Evolutionary conservation across 2,797 vertebrate genomes (phyloP), one percentile per base, ranked within the genome.

Genomic region (Borostomias antarcticus): DNA sequence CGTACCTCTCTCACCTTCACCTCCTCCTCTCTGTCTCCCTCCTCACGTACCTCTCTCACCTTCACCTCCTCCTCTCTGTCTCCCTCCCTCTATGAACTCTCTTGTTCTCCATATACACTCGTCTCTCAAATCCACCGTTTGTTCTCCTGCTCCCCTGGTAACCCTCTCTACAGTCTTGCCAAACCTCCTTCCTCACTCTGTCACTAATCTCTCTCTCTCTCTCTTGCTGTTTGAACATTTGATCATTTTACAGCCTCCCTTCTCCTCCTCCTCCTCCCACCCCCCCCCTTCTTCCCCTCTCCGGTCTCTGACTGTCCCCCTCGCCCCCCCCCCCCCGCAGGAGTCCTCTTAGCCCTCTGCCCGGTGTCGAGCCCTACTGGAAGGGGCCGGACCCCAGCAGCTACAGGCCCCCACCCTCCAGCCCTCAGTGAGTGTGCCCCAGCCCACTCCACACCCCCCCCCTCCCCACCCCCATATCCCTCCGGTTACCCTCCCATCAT

Each of bases 351-450:
- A 90, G 85, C 77, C 83, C 89, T 79, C 82, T 92, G 80, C 87
- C 90, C 72, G 91, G 89, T 63, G 74, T 89, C 70, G 88, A 91
- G 77, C 85, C 84, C 73, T 90, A 87, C 69, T 88, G 88, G 89
- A 86, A 92, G 78, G 87, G 87, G 83, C 83, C 82, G 84, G 87
- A 88, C 68, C 64, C 77, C 75, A 86, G 81, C 84, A 88, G 86
- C 84, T 87, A 82, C 89, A 88, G 48, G 78, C 76, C 85, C 67
- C 84, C 87, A 62, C 71, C 82, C 58, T 79, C 82, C 79, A 89
- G 85, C 77, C 82, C 85, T 86, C 87, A 87, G 87, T 92, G 91
- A 92, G 89, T 91, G 85, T 80, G 83, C 86, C 70, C 66, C 72
- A 59, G 47, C 30, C 60, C 40, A 15, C 40, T 4, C 40, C 15